Conservation (phyloP, 2,888 invertebrate species). For the Eupithecia centaureata region DNA sequence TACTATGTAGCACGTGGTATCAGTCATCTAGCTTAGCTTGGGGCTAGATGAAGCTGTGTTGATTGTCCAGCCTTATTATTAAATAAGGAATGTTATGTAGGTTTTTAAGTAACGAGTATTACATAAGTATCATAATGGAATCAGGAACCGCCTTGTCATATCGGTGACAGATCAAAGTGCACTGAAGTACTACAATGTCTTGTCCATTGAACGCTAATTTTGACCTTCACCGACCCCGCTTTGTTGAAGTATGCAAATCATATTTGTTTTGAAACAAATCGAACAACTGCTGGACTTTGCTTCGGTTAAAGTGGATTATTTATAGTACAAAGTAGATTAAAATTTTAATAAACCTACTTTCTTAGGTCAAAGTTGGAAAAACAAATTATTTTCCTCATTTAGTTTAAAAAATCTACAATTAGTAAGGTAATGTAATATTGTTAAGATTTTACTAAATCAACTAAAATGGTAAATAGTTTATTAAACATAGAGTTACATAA, state of each 20-base stretch:
- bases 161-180: slow-evolving; percentile 40
- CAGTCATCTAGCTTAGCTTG: too few relatives aligned
- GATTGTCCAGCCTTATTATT: too few relatives aligned
- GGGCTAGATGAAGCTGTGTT: too few relatives aligned
- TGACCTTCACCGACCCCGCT: slow-evolving; percentile 56
- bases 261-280: slow-evolving; percentile 58
- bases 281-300: slow-evolving; percentile 50
- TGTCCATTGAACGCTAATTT: slow-evolving; percentile 69
- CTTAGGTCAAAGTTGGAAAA: neutral
- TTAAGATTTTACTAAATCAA: too few relatives aligned
- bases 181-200: slow-evolving; percentile 47
- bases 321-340: slow-evolving; percentile 17
- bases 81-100: too few relatives aligned
- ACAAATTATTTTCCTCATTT: neutral
- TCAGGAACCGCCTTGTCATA: slow-evolving; percentile 48
- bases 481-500: too few relatives aligned
- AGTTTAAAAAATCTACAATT: too few relatives aligned
- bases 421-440: too few relatives aligned
- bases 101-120: neutral
- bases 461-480: too few relatives aligned
- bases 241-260: slow-evolving; percentile 59
- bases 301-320: slow-evolving; percentile 25
- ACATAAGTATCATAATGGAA: slow-evolving; percentile 13
- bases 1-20: too few relatives aligned
- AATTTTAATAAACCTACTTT: slow-evolving; percentile 5